Conservation (phyloP, 2,113 vertebrate species). For the Phocoena phocoena region DNA sequence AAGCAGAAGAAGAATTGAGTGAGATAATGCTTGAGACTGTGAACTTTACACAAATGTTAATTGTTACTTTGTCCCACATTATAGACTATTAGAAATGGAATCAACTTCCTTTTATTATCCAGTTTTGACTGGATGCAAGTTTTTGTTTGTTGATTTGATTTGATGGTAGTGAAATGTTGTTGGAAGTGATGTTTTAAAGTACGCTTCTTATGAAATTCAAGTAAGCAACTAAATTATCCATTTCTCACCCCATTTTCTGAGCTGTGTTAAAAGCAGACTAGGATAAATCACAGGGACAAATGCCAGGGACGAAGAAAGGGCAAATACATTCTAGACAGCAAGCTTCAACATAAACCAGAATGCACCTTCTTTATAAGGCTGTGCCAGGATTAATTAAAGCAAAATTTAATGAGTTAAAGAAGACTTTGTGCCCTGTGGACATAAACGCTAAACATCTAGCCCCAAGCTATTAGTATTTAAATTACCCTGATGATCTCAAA, state of each 20-base stretch:
- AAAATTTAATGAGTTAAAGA: slow-evolving; percentile 43
- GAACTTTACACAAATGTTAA: background rate
- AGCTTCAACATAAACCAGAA: background rate
- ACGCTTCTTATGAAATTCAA: background rate
- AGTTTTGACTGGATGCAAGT: background rate
- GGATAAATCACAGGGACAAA: background rate
- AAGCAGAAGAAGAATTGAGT: background rate
- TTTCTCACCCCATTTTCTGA: slow-evolving; percentile 25
- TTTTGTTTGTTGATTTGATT: background rate
- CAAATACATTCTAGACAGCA: background rate
- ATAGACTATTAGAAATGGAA: background rate
- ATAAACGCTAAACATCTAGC: background rate
- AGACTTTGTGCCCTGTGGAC: background rate
- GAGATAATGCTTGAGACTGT: background rate
- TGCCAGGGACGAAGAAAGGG: background rate
- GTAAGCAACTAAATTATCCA: background rate
- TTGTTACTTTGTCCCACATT: background rate
- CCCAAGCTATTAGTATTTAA: slow-evolving; percentile 41
- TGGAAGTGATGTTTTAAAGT: background rate
- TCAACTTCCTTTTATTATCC: background rate
- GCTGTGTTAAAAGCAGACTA: background rate
- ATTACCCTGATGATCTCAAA: background rate
- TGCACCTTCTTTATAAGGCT: background rate
- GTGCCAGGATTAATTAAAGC: slow-evolving; percentile 45
- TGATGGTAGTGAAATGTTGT: background rate